Percentiles rank a stretch among this genome's conserved stretches.
Conservation (phyloP, 2,888 invertebrate genomes). For the Dryomyza anilis region DNA sequence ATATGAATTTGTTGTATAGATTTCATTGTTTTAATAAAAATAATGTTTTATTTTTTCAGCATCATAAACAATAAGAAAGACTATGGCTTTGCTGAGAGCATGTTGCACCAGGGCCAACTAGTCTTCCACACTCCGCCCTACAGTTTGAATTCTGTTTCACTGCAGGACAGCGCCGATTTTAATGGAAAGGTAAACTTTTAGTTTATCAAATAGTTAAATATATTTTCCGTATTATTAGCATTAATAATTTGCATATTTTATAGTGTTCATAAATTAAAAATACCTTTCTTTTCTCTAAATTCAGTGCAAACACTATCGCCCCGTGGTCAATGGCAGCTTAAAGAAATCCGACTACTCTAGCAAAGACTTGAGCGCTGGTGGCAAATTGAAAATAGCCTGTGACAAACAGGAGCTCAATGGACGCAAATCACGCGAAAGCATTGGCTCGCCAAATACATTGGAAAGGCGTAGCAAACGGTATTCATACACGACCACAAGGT, state of each 20-base stretch:
- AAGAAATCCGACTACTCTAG: conserved; percentile 50
- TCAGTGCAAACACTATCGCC: conserved; percentile 54
- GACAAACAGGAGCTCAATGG: conserved; percentile 47
- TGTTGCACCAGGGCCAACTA: conserved; percentile 83
- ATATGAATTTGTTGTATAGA: neutral
- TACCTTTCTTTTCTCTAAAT: neutral
- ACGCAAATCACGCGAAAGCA: conserved; percentile 59
- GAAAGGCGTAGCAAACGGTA: conserved; percentile 65
- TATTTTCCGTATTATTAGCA: no score
- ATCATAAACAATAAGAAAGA: conserved; percentile 79
- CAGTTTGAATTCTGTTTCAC: conserved; percentile 75
- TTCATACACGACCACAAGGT: conserved; percentile 58
- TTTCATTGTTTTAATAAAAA: neutral
- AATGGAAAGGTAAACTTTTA: conserved; percentile 50
- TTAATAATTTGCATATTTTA: neutral
- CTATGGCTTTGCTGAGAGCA: conserved; percentile 92
- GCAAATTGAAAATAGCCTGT: conserved; percentile 51
- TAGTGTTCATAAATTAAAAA: neutral
- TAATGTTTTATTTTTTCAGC: conserved; percentile 54
- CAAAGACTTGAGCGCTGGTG: conserved; percentile 49
- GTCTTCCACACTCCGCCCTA: conserved; percentile 92
- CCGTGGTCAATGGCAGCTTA: conserved; percentile 53
- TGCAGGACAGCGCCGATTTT: conserved; percentile 69
- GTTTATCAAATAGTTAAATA: no score
- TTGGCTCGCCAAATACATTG: conserved; percentile 58